Percentiles rank a stretch among this genome's conserved stretches.
These are phyloP conservation scores for rat (Rattus norvegicus) DNA, from an alignment of 2,113 vertebrate genomes.

Conservation along the genomic window DNA sequence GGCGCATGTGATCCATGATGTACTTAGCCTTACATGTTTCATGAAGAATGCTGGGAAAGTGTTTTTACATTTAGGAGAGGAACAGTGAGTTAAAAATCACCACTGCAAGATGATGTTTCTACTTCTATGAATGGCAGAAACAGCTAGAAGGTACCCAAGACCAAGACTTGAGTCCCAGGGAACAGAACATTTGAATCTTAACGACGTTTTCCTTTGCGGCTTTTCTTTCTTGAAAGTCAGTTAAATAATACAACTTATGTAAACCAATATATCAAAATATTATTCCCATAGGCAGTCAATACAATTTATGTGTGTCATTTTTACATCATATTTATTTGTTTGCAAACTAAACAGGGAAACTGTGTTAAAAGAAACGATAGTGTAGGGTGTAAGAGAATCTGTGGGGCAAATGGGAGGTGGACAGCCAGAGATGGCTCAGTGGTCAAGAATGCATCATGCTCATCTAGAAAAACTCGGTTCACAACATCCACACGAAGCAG, in stretches of 20 bases:
- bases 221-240: too few species aligned
- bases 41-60: neutral
- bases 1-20: neutral
- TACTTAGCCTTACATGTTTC: neutral
- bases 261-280: too few species aligned
- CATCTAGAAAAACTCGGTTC: neutral
- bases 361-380: neutral
- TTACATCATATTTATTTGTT: neutral
- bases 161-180: too few species aligned
- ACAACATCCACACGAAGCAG: neutral
- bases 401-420: neutral
- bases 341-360: neutral
- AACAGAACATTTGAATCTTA: too few species aligned
- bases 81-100: neutral
- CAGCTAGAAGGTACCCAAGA: too few species aligned
- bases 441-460: neutral
- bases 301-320: too few species aligned
- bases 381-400: neutral
- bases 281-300: too few species aligned
- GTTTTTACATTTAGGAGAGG: neutral
- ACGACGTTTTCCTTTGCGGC: too few species aligned
- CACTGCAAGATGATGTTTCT: neutral
- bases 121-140: too few species aligned
- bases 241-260: too few species aligned
- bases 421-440: neutral